Evolutionary conservation across 2,888 invertebrate species (phyloP), one percentile per base, ranked within the genome.

Genomic region (Plemyria rubiginata): DNA sequence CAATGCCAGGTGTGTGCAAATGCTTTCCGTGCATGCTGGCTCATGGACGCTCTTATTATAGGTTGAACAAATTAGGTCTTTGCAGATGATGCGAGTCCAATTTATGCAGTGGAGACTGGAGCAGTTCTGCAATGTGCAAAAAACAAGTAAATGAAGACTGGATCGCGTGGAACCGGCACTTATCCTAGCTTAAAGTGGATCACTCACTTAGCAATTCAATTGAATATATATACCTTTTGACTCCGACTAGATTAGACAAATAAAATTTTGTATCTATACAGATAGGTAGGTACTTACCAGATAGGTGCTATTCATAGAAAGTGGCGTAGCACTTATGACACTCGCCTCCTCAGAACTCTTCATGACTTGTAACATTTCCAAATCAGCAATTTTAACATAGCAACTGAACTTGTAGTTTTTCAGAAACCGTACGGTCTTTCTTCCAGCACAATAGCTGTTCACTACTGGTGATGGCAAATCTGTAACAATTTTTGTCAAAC

Each of bases 361-460:
- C 5, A 84, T 65, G 52, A 88, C 79, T 68, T 83, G 79, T 62
- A 90, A 82, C 83, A 88, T 87, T 80, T 92, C 87, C 4, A 92
- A 70, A 63, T 92, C 87, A 13, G 79, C 73, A 7, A 90, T 70
- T 67, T 85, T 87, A 0, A 87, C 86, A 62, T 72, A 79, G 66
- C 92, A 92, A 62, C 71, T 77, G 41, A 83, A 74, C 46, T 72
- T 77, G 67, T 86, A 83, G 58, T 86, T 78, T 60, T 75, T 81
- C 16, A 91, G 76, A 75, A 88, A 90, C 64, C 67, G 68, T n/a
- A 90, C 73, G 13, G 80, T 76, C 59, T 81, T 80, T 68, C 85
- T 81, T 28, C 80, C 80, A 32, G 73, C 79, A 64, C 92, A 92
- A 65, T 91, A 90, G 72, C 77, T 81, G 62, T 87, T 91, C 13